These are phyloP conservation scores for Nematopogon swammerdamellus DNA, from an alignment of 2,888 invertebrate genomes.

Conservation along the genomic window DNA sequence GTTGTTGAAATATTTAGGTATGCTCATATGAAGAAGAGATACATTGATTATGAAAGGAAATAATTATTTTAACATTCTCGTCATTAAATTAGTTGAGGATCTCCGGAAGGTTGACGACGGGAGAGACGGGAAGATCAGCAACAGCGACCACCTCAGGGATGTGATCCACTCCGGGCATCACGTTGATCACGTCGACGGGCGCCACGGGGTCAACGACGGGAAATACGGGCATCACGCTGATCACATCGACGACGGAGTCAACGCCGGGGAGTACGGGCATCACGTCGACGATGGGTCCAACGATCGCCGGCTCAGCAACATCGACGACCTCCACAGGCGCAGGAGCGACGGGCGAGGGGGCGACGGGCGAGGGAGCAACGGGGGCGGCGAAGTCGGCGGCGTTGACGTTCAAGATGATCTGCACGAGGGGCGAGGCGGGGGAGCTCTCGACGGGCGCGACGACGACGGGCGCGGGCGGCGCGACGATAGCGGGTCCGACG, in stretches of 20 bases:
- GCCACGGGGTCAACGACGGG: too few relatives aligned
- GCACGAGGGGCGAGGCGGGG: constrained; percentile 15
- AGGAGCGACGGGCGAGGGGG: constrained; percentile 5
- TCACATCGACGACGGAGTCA: too few relatives aligned
- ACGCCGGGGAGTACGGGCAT: too few relatives aligned
- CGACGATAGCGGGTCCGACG: constrained; percentile 11
- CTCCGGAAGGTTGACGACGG: constrained; percentile 4
- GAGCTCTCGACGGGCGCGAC: constrained; percentile 9
- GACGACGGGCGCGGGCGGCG: constrained; percentile 16
- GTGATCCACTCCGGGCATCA: constrained; percentile 11
- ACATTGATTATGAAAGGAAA: too few relatives aligned
- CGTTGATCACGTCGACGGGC: too few relatives aligned
- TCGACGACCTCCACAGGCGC: constrained; percentile 7
- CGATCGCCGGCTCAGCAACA: too few relatives aligned
- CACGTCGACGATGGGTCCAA: too few relatives aligned
- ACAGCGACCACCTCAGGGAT: constrained; percentile 14
- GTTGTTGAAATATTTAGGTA: too few relatives aligned
- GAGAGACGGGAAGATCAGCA: constrained; percentile 7
- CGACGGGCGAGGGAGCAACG: constrained; percentile 6
- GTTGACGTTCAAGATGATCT: constrained; percentile 16
- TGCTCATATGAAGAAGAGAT: too few relatives aligned
- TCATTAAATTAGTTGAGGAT: constrained; percentile 8
- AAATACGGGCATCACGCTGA: too few relatives aligned
- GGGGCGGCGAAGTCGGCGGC: constrained; percentile 8
- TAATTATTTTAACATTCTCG: too few relatives aligned